These are phyloP conservation scores for Benthosema pterotum DNA, from an alignment of 2,797 vertebrate species.

Conservation along the genomic window DNA sequence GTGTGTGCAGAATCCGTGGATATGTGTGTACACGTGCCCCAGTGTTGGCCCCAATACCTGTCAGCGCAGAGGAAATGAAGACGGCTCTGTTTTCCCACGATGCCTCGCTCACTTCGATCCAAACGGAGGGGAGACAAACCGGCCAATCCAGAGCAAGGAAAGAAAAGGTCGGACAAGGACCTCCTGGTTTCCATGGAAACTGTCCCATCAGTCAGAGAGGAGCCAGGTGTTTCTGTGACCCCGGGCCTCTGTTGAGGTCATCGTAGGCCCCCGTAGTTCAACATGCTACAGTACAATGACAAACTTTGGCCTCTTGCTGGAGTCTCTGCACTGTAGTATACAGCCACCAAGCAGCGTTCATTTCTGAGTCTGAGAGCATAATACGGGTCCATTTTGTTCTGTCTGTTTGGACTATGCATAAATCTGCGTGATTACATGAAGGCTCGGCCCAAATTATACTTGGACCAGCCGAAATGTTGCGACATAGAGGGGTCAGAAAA, in stretches of 20 bases:
- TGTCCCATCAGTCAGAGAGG: constrained; percentile 17
- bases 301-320: too few relatives aligned
- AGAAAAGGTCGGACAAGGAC: constrained; percentile 20
- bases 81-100: constrained; percentile 29
- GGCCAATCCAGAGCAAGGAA: constrained; percentile 27
- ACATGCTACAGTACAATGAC: too few relatives aligned
- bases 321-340: too few relatives aligned
- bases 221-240: constrained; percentile 36
- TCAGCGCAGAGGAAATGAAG: constrained; percentile 59
- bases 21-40: neutral
- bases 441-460: too few relatives aligned
- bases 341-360: too few relatives aligned
- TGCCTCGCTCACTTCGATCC: constrained; percentile 17
- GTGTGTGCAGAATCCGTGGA: neutral
- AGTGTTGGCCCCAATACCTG: constrained; percentile 17
- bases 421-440: too few relatives aligned
- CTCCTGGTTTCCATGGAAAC: constrained; percentile 38
- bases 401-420: too few relatives aligned
- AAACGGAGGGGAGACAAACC: constrained; percentile 18
- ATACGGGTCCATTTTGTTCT: too few relatives aligned
- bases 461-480: too few relatives aligned
- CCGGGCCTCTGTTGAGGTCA: neutral
- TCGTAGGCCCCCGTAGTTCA: too few relatives aligned
- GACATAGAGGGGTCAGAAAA: too few relatives aligned
- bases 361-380: too few relatives aligned